Base-by-base conservation (phyloP, 2,888 invertebrate genomes). In the Ctena decussata region DNA sequence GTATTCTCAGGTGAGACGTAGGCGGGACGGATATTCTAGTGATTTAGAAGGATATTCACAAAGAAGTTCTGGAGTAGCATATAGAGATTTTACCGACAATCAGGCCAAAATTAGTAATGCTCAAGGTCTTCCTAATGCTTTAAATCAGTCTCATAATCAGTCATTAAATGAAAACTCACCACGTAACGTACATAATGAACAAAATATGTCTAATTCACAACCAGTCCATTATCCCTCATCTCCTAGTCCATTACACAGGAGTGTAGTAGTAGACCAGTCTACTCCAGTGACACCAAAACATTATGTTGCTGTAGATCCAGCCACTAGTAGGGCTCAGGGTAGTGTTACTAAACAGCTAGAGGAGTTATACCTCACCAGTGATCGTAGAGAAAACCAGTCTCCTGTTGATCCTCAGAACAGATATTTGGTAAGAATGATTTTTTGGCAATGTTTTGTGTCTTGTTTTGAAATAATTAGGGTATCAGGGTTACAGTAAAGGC, bases 21-120 rank as follows among this genome's bases (percentile, higher is more conserved):
- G 90, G 60, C 88, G 88, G 18, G 93, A 89, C 60, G 94, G 94
- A 15, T 94, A 94, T 88, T 92, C 92, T 71, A 95, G 95, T 92
- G 94, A 95, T 81, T 65, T 93, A 76, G 95, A 94, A 81, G 91
- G 90, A 15, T 94, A 94, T 78, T 89, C 92, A 21, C 90, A 89
- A 21, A 70, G 89, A 76, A 76, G 78, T 57, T 69, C 82, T 39
- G 86, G 76, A 32, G 80, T 75, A 32, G 87, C 89, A 5, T 85
- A 87, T 71, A 53, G 77, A 12, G 85, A 86, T 75, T 46, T 76
- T 35, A 30, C 80, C 32, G 39, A 44, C 18, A 32, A 70, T 49
- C 30, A 82, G 27, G 18, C 69, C 65, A 27, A 27, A 53, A 46
- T 18, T 78, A 72, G 24, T 41, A 72, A 72, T 72, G 44, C 65